These are phyloP conservation scores for Nematolebias whitei DNA, from an alignment of 2,113 vertebrate species.

Conservation along the genomic window DNA sequence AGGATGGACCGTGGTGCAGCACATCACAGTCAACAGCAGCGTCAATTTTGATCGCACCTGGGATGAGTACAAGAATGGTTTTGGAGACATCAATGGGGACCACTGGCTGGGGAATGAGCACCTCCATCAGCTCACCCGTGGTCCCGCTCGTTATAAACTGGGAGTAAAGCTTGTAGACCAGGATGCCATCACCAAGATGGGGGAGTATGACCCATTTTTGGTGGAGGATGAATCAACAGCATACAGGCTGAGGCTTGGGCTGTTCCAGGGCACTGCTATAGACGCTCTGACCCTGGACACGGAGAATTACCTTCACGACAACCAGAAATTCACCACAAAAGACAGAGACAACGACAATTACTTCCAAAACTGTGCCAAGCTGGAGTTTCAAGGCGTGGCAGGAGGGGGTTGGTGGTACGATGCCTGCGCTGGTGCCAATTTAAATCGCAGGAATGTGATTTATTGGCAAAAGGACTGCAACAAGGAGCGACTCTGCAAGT, in stretches of 20 bases:
- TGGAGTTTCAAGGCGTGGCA: constrained; percentile 82
- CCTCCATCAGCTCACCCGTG: constrained; percentile 80
- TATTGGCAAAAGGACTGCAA: constrained; percentile 88
- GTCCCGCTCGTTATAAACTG: constrained; percentile 76
- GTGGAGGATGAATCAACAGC: constrained; percentile 83
- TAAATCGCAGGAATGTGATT: constrained; percentile 85
- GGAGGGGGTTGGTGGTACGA: constrained; percentile 88
- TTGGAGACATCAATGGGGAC: constrained; percentile 82
- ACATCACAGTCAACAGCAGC: constrained; percentile 88
- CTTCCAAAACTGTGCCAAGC: constrained; percentile 84
- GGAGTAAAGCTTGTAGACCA: constrained; percentile 84
- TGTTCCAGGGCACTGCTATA: constrained; percentile 82
- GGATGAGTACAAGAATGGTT: constrained; percentile 87
- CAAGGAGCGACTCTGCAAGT: constrained; percentile 82
- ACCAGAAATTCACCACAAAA: constrained; percentile 87
- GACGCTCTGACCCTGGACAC: constrained; percentile 86
- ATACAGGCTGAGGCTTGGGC: constrained; percentile 84
- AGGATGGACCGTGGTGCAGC: constrained; percentile 90
- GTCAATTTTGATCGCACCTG: constrained; percentile 85
- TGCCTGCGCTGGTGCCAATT: constrained; percentile 83
- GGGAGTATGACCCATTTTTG: constrained; percentile 82
- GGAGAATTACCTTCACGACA: constrained; percentile 90
- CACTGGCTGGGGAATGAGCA: constrained; percentile 90
- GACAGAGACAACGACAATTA: constrained; percentile 88
- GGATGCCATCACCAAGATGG: constrained; percentile 79